phyloP scores from a whole-genome alignment of 2,113 vertebrate genomes.

The Amazona vittata region DNA sequence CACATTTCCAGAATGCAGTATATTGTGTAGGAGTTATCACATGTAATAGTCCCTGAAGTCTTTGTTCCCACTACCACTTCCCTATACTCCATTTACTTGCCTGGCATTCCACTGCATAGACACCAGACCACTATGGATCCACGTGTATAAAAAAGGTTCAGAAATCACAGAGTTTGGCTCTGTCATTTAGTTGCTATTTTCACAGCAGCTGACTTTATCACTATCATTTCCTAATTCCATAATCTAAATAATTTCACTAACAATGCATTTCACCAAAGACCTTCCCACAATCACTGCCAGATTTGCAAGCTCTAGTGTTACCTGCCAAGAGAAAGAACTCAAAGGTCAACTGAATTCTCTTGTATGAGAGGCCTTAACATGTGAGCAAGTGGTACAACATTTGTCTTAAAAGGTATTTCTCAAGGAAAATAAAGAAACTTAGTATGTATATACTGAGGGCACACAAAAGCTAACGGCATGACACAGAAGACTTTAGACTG shows the following conservation, averaged over 20 bases:
- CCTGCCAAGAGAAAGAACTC: constrained; percentile 26
- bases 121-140: neutral
- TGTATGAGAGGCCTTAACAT: neutral
- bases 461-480: neutral
- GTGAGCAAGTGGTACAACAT: neutral
- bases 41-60: neutral
- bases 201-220: constrained; percentile 27
- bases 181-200: neutral
- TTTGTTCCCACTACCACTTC: neutral
- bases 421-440: neutral
- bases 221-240: constrained; percentile 34
- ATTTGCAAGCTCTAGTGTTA: neutral
- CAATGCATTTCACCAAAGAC: neutral
- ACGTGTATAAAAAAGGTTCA: neutral
- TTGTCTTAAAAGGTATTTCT: neutral
- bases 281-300: constrained; percentile 37
- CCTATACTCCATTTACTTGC: neutral
- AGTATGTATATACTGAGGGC: neutral
- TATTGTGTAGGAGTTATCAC: neutral
- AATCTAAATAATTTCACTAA: constrained; percentile 9
- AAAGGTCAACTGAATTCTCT: constrained; percentile 21
- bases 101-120: neutral
- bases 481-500: neutral
- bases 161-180: neutral
- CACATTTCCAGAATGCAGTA: neutral